Evolutionary conservation across 2,797 vertebrate species (phyloP).

Genomic region (Tokudaia muenninki): DNA sequence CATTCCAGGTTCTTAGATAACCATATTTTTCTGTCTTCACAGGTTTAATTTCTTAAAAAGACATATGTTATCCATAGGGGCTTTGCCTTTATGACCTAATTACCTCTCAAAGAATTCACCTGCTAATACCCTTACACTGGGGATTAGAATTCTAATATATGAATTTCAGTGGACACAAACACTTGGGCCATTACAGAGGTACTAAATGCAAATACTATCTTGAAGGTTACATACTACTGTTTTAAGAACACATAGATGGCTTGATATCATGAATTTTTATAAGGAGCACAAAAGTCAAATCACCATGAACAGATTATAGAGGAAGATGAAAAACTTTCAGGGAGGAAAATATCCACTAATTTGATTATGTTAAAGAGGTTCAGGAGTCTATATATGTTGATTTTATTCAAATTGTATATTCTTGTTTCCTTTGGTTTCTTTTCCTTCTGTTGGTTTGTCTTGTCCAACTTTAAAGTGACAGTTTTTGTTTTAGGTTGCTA

Average conservation of each 20-base stretch:
- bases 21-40: neutral
- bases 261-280: constrained; percentile 24
- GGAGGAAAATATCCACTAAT: neutral
- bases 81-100: neutral
- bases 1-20: neutral
- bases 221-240: neutral
- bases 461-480: neutral
- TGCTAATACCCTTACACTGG: neutral
- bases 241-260: neutral
- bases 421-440: neutral
- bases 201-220: neutral
- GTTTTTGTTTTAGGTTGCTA: neutral
- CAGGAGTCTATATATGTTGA: neutral
- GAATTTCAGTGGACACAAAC: neutral
- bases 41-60: neutral
- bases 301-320: neutral
- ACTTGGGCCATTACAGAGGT: neutral
- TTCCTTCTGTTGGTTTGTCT: neutral
- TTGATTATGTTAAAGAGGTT: neutral
- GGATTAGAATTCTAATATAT: neutral
- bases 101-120: neutral
- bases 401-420: constrained; percentile 7
- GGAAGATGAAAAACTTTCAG: neutral
- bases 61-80: neutral
- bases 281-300: neutral